phyloP scores from a whole-genome alignment of 53 echinoderm and acorn worm genomes.

The Luidia sarsii region DNA sequence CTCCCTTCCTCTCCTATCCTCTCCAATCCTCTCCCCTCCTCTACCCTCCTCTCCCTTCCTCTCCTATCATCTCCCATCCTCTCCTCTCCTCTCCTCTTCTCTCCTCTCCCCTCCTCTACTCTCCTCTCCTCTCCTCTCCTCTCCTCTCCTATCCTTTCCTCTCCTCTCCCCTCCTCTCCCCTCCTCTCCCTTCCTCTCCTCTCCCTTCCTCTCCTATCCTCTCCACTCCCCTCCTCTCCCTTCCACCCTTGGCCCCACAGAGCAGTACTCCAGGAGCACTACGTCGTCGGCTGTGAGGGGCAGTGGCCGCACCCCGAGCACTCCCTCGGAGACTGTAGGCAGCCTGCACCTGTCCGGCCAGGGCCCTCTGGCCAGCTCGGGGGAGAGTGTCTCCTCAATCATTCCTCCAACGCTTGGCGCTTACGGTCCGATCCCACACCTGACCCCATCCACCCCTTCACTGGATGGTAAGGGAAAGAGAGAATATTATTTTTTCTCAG shows the following conservation, averaged over 20 bases:
- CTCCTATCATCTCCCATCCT: no score
- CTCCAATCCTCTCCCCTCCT: no score
- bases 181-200: no score
- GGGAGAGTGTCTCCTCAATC: conserved; percentile 43
- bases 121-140: no score
- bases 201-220: not conserved
- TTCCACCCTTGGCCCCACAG: not conserved
- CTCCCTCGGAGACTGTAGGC: conserved; percentile 70
- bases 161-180: no score
- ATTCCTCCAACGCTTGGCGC: conserved; percentile 59
- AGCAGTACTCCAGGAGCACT: conserved; percentile 32
- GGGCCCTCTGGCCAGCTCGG: conserved; percentile 31
- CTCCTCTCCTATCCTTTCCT: no score
- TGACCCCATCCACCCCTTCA: conserved; percentile 67
- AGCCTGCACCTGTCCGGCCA: conserved; percentile 77
- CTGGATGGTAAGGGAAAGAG: conserved; percentile 5
- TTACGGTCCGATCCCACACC: conserved; percentile 43
- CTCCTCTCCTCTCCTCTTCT: no score
- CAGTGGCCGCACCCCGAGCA: conserved; percentile 45
- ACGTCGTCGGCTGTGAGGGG: not conserved
- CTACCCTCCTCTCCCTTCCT: no score
- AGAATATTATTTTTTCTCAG: no score
- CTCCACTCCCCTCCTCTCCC: no score
- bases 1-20: no score
- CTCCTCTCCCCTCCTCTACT: no score